These are phyloP conservation scores for Reinhardtius hippoglossoides DNA, from an alignment of 2,113 vertebrate genomes.

Conservation along the genomic window DNA sequence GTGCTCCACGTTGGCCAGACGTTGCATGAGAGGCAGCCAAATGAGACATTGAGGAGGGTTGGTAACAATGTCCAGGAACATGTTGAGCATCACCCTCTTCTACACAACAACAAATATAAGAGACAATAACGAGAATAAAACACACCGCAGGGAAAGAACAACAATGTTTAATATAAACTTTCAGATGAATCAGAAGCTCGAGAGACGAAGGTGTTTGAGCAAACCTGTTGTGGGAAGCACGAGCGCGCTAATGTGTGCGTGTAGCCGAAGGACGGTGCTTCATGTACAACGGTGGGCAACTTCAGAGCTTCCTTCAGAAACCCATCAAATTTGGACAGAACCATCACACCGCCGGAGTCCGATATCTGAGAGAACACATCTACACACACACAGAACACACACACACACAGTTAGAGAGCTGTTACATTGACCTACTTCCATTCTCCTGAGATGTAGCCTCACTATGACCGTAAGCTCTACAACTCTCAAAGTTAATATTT, in stretches of 20 bases:
- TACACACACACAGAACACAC: slow-evolving; percentile 74
- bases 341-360: slow-evolving; percentile 88
- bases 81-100: slow-evolving; percentile 94
- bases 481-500: too few species aligned
- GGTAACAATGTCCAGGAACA: slow-evolving; percentile 91
- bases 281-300: slow-evolving; percentile 89
- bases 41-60: slow-evolving; percentile 96
- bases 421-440: too few species aligned
- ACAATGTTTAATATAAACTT: too few species aligned
- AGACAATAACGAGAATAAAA: not conserved
- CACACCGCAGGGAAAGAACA: too few species aligned
- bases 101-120: slow-evolving; percentile 60
- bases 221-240: slow-evolving; percentile 92
- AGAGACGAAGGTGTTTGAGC: not conserved
- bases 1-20: slow-evolving; percentile 93
- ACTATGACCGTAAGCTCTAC: too few species aligned
- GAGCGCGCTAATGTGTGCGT: slow-evolving; percentile 85
- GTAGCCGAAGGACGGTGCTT: slow-evolving; percentile 93
- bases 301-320: slow-evolving; percentile 89
- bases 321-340: slow-evolving; percentile 88
- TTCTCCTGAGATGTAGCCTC: too few species aligned
- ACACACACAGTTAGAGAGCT: too few species aligned
- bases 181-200: too few species aligned
- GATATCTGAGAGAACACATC: slow-evolving; percentile 95
- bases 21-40: slow-evolving; percentile 96